Evolutionary conservation across 1,140 invertebrate species (phyloP).

Genomic region (fruit fly (Drosophila melanogaster)): Release_6_plus_ISO1_MT NC_004354.4:16358001-16358500

Average conservation of each 20-base stretch:
- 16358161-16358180: conserved; percentile 74
- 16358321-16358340: conserved; percentile 21
- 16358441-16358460: not conserved
- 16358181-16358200: conserved; percentile 67
- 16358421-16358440: too few species aligned
- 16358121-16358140: conserved; percentile 68
- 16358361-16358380: not conserved
- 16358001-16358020: conserved; percentile 96
- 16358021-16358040: conserved; percentile 95
- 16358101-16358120: conserved; percentile 89
- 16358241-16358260: not conserved
- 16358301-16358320: too few species aligned
- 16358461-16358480: not conserved
- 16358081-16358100: conserved; percentile 99
- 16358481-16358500: conserved; percentile 17
- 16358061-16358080: conserved; percentile 98
- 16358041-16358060: conserved; percentile 97
- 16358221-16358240: too few species aligned
- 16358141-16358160: conserved; percentile 68
- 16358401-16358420: not conserved
- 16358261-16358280: too few species aligned
- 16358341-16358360: conserved; percentile 4
- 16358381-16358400: not conserved
- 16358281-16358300: not conserved
- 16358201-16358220: conserved; percentile 44